Evolutionary conservation across 2,113 vertebrate genomes (phyloP), one percentile per base, ranked within the genome.

Genomic region (Oxyruncus cristatus): DNA sequence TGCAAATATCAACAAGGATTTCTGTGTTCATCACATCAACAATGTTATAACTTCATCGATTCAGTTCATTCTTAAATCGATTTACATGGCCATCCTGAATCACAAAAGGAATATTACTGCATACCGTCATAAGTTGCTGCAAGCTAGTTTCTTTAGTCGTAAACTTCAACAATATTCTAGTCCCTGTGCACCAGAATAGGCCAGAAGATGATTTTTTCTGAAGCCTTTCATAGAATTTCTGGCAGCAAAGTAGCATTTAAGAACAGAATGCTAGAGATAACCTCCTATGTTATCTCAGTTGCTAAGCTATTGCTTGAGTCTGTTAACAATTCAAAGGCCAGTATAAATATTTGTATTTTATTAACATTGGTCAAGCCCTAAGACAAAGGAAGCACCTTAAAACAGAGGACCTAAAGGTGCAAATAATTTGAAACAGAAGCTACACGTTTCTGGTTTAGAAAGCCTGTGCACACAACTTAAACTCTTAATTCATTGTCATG

Each of bases 281-380:
- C 42, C n/a, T 86, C 30, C 35, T 55, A 5, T 65, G 41, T 73
- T 79, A 79, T 47, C 72, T 75, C 68, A 68, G 68, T 81, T 94
- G 77, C 89, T 90, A 95, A 73, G 63, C 21, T 85, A 50, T 88
- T 87, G 83, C 74, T 85, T 81, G 52, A 92, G 59, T 33, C 78
- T 68, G 58, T 58, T 84, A 81, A 55, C 53, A 71, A 39, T 71
- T 58, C 85, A 80, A 80, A 92, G 58, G 32, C 47, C 67, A 84
- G 32, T 55, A 92, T 41, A 87, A 90, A 92, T 83, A 85, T 80
- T 92, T 90, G 30, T 76, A 33, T 59, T 80, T 88, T 80, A 85
- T 63, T 85, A 80, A 52, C 77, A 73, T 68, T 63, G 53, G 39
- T 68, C 83, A 85, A 90, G 11, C 58, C 73, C 32, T 84, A 63